phyloP scores from a whole-genome alignment of 2,888 invertebrate genomes.

The Cylloceria caligata region DNA sequence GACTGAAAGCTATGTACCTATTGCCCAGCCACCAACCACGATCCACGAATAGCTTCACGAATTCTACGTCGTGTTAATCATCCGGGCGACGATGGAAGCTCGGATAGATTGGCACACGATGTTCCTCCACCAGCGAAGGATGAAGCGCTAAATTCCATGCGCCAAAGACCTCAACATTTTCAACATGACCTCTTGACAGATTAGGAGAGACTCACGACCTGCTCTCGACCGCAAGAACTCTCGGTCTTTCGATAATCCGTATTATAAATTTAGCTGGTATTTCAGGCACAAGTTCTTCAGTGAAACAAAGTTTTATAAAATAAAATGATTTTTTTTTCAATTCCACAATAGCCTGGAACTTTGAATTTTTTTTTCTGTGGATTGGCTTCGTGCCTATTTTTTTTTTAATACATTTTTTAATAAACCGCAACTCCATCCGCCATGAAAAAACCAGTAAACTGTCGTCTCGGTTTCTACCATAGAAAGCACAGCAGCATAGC shows the following conservation, averaged over 20 bases:
- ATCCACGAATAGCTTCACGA: constrained; percentile 75
- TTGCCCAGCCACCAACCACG: constrained; percentile 62
- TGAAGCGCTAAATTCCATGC: constrained; percentile 63
- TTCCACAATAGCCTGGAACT: neutral
- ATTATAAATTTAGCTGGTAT: neutral
- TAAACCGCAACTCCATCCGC: constrained; percentile 79
- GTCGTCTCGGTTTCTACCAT: constrained; percentile 42
- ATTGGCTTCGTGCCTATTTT: neutral
- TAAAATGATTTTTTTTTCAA: neutral
- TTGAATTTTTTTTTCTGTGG: neutral
- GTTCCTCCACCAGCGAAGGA: constrained; percentile 18
- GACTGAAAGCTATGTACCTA: constrained; percentile 50
- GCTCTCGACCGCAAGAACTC: constrained; percentile 59
- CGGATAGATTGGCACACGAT: constrained; percentile 66
- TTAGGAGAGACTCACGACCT: constrained; percentile 46
- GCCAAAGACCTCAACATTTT: constrained; percentile 65
- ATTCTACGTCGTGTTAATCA: constrained; percentile 77
- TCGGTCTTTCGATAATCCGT: constrained; percentile 48
- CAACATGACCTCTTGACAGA: constrained; percentile 62
- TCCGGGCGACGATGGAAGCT: constrained; percentile 66
- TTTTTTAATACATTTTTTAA: constrained; percentile 76
- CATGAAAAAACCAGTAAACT: constrained; percentile 79
- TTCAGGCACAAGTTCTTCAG: neutral
- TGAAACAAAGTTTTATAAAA: neutral
- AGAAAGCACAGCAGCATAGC: constrained; percentile 53